Evolutionary conservation across 2,113 vertebrate species (phyloP), one percentile per base, ranked within the genome.

Genomic region (Crotalus helleri): DNA sequence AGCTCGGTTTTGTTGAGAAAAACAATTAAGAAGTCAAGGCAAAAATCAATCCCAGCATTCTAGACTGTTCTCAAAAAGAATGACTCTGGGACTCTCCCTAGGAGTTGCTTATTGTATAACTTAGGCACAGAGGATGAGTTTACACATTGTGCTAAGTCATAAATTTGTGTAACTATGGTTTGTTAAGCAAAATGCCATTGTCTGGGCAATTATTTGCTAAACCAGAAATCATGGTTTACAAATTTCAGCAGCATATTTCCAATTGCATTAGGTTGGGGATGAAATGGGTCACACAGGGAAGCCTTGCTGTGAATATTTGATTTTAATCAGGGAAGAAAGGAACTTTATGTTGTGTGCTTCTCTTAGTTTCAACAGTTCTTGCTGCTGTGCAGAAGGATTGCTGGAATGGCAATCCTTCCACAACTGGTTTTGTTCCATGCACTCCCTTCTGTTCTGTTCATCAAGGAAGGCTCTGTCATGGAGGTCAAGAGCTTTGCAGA

Each of bases 401-500:
- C 0, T 7, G 53, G 58, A 33, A 64, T 93, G n/a, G 9, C 46
- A 21, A 81, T n/a, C 44, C 49, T 15, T 21, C 33, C 8, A 54
- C 4, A 91, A 91, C 15, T 12, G 6, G 33, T 88, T 90, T 95
- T 89, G 69, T 92, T 59, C 93, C 49, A 5, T 44, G 95, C 91
- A 95, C 95, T 93, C 89, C 94, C 46, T 94, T 92, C 46, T 19
- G 39, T 4, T 15, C 58, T 91, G 4, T 39, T 59, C 92, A 57
- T 92, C 86, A 89, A 58, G 74, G 21, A 69, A 46, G 0, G 0
- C 87, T 24, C 91, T 69, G 94, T 0, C 0, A 6, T 0, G 93
- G 0, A 91, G 95, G 97, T 89, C 97, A 96, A 94, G 93, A 92
- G 92, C 94, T 92, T 2, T 0, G 64, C 57, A 11, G 87, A 69